Conservation (phyloP, 2,113 vertebrate species). For the Xiphorhynchus elegans region DNA sequence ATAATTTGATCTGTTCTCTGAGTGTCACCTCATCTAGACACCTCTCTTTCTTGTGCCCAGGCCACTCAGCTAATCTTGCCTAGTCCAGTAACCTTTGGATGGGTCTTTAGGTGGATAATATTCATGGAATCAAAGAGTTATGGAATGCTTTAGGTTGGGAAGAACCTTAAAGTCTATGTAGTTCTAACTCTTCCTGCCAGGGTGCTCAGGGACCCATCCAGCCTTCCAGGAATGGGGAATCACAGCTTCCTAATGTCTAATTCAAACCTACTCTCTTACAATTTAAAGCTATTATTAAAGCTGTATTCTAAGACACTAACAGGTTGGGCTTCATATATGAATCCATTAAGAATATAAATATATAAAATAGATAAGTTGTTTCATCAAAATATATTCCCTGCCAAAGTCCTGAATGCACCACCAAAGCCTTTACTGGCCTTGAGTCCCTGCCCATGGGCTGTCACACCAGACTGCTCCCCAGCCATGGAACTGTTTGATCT, state of each 20-base stretch:
- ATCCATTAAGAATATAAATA: background rate
- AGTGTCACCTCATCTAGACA: background rate
- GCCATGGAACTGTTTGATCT: background rate
- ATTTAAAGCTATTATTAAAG: background rate
- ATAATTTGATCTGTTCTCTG: background rate
- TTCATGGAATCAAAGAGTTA: background rate
- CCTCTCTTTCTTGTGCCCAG: background rate
- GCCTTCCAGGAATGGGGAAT: background rate
- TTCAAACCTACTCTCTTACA: background rate
- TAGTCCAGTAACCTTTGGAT: background rate
- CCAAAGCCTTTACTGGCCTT: background rate
- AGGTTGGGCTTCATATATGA: background rate
- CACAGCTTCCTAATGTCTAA: background rate
- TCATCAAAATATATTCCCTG: background rate
- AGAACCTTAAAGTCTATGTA: background rate
- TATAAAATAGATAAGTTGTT: background rate
- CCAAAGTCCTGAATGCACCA: background rate
- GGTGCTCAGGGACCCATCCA: background rate
- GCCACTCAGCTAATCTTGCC: background rate
- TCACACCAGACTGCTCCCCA: background rate
- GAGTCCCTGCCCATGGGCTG: background rate
- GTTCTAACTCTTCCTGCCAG: background rate
- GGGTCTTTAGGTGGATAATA: background rate
- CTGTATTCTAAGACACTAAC: background rate
- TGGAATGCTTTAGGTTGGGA: background rate